Base-by-base conservation (phyloP, 2,888 invertebrate genomes). In the Diadegma fenestrale region DNA sequence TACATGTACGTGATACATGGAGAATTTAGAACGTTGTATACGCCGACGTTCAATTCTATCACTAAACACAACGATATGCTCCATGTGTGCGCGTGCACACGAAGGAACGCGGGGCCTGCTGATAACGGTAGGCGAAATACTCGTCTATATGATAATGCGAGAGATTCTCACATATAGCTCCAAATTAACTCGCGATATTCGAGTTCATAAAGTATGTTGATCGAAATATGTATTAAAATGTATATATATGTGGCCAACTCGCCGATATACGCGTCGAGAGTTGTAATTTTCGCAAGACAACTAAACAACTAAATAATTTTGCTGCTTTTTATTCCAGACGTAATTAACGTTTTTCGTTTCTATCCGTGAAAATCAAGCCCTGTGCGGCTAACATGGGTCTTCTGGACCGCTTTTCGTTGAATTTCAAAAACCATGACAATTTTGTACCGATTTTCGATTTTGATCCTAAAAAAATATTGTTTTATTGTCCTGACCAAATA, bases 131-230 rank as follows among this genome's bases (percentile, higher is more conserved):
- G 90, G 88, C 91, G 88, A 92, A 92, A 92, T 91, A 91, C 92
- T 92, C 92, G 90, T 92, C 92, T 92, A 92, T 92, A 92, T 92
- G 92, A 90, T 92, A 92, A 92, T 92, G 90, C 82, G 81, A 90
- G 73, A 80, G 66, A 66, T 54, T 54, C 89, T 89, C 88, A 76
- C 77, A 88, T 89, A 86, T 30, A 45, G 26, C 89, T 89, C 89
- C 88, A 90, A 92, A 92, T 92, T 92, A 92, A 92, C 91, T 89
- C 88, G 81, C 84, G 82, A 86, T 87, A 80, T 85, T 85, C 76
- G 82, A 85, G 72, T 82, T 76, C 66, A 41, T 43, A 43, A 45
- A 66, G 76, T 64, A 71, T 71, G 69, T 66, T 66, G 75, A 82
- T 85, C 69, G 33, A 76, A 72, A 76, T 41, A 45, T 58, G 41